Percentiles rank a stretch among this genome's conserved stretches.
Evolutionary conservation across 1,140 invertebrate genomes (phyloP).

Genomic region (Arion vulgaris): DNA sequence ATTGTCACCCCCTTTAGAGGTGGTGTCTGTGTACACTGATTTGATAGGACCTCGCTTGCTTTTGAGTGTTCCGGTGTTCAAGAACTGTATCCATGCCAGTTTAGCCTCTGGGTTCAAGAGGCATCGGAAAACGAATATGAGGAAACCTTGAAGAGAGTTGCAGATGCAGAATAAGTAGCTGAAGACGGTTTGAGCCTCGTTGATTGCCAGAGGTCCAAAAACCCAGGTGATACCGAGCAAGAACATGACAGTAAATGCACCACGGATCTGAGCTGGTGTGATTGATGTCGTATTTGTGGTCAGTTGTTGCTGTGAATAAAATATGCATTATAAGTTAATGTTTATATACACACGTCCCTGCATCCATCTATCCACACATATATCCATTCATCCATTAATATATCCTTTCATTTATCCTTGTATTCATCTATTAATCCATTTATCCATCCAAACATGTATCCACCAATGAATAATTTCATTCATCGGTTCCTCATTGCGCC

Average conservation of each 20-base stretch:
- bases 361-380: no score
- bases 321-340: neutral
- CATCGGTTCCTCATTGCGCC: no score
- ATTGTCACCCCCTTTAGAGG: constrained; percentile 45
- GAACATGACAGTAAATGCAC: constrained; percentile 76
- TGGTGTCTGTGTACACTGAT: constrained; percentile 61
- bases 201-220: constrained; percentile 74
- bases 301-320: constrained; percentile 14
- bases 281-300: neutral
- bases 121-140: constrained; percentile 76
- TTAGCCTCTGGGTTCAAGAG: constrained; percentile 74
- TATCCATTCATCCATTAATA: no score
- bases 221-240: constrained; percentile 76
- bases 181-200: constrained; percentile 72
- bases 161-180: constrained; percentile 75
- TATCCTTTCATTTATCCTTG: no score
- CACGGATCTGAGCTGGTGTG: constrained; percentile 70
- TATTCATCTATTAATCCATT: no score
- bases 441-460: no score
- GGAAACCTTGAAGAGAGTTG: constrained; percentile 75
- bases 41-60: constrained; percentile 57
- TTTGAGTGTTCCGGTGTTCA: constrained; percentile 71
- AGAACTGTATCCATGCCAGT: constrained; percentile 70
- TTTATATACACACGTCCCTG: no score
- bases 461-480: no score